Conservation (phyloP, 2,888 invertebrate genomes). For the Polyploca ridens region DNA sequence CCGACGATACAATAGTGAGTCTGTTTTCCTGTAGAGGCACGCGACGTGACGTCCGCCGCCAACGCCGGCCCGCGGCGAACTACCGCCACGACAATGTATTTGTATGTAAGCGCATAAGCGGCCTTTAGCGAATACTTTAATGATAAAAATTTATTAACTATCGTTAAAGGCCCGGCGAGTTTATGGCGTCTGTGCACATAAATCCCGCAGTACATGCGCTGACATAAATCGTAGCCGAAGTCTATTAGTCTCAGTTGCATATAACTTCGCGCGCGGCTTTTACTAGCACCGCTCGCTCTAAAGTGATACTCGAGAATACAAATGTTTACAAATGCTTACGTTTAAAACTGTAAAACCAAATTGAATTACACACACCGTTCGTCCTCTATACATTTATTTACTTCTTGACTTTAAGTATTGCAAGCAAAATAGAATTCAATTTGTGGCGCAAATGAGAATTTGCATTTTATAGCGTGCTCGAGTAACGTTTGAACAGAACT, state of each 20-base stretch:
- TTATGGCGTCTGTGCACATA: constrained; percentile 73
- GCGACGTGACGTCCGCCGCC: constrained; percentile 35
- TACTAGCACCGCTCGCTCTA: constrained; percentile 43
- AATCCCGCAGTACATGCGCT: constrained; percentile 64
- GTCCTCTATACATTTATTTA: constrained; percentile 45
- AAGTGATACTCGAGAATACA: constrained; percentile 50
- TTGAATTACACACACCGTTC: constrained; percentile 51
- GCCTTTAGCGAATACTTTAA: constrained; percentile 52
- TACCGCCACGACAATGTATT: constrained; percentile 42
- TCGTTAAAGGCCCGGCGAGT: constrained; percentile 72
- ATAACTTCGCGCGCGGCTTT: constrained; percentile 47
- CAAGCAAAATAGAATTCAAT: constrained; percentile 37
- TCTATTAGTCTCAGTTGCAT: constrained; percentile 85
- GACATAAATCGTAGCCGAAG: constrained; percentile 68
- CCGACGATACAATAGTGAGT: constrained; percentile 30
- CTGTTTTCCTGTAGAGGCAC: constrained; percentile 19
- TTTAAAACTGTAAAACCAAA: constrained; percentile 57
- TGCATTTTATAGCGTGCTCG: constrained; percentile 23
- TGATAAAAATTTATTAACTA: constrained; percentile 79
- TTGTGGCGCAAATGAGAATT: constrained; percentile 32
- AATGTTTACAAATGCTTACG: constrained; percentile 55
- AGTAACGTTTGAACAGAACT: constrained; percentile 10
- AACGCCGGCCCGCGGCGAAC: constrained; percentile 38
- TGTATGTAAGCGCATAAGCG: constrained; percentile 39
- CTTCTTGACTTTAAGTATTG: constrained; percentile 37